These are phyloP conservation scores for Gastrophysa polygoni DNA, from an alignment of 2,888 invertebrate genomes.

Conservation along the genomic window DNA sequence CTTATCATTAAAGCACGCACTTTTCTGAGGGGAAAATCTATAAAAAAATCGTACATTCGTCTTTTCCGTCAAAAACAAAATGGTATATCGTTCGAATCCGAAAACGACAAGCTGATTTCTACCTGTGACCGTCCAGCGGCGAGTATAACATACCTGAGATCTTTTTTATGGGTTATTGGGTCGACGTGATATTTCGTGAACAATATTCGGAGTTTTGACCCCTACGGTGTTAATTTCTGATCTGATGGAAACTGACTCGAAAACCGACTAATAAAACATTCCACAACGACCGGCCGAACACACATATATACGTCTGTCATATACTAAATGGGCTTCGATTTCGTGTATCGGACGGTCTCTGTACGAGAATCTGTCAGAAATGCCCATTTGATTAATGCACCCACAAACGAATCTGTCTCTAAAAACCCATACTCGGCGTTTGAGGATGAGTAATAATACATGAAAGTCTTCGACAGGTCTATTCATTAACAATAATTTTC, in stretches of 20 bases:
- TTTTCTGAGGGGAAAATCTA: too few species aligned
- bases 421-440: background rate
- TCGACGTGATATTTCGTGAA: conserved; percentile 37
- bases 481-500: too few species aligned
- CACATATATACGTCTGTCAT: background rate
- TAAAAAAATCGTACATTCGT: too few species aligned
- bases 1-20: too few species aligned
- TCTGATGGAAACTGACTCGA: conserved; percentile 24
- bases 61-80: too few species aligned
- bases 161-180: conserved; percentile 49
- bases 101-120: background rate
- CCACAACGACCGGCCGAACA: background rate
- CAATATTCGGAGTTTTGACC: conserved; percentile 28
- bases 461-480: too few species aligned
- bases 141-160: conserved; percentile 31
- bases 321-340: background rate
- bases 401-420: background rate
- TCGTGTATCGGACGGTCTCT: background rate
- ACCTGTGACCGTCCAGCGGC: background rate
- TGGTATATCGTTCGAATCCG: too few species aligned
- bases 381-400: background rate
- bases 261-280: conserved; percentile 8
- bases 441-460: too few species aligned
- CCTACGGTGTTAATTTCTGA: conserved; percentile 35
- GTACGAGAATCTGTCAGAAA: background rate